Evolutionary conservation across 2,797 vertebrate species (phyloP).

Genomic region (Myripristis jacobus): DNA sequence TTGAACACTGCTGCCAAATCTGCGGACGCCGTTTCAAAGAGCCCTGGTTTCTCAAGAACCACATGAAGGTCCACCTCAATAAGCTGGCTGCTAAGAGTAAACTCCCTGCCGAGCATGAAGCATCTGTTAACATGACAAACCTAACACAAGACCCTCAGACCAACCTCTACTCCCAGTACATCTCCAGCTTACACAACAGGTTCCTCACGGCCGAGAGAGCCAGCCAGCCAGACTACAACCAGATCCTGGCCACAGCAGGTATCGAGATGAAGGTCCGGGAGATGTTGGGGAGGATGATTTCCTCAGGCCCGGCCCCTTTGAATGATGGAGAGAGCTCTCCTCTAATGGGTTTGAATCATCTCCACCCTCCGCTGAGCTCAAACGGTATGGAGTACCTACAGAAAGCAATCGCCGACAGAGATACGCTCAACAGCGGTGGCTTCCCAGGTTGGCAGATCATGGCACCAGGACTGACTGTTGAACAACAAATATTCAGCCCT

Average conservation of each 20-base stretch:
- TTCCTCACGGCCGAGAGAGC: slow-evolving; percentile 91
- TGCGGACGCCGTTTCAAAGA: slow-evolving; percentile 98
- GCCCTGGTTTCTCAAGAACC: slow-evolving; percentile 99
- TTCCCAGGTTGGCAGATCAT: slow-evolving; percentile 98
- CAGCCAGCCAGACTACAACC: slow-evolving; percentile 88
- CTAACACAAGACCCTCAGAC: slow-evolving; percentile 90
- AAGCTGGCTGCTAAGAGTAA: slow-evolving; percentile 95
- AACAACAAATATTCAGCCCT: slow-evolving; percentile 89
- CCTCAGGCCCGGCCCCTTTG: slow-evolving; percentile 60
- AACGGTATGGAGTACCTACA: slow-evolving; percentile 94
- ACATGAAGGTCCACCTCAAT: slow-evolving; percentile 99
- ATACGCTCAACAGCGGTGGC: slow-evolving; percentile 86
- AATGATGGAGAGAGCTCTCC: slow-evolving; percentile 90
- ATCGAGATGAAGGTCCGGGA: slow-evolving; percentile 93
- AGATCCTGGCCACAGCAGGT: slow-evolving; percentile 89
- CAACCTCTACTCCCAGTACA: slow-evolving; percentile 94
- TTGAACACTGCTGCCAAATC: slow-evolving; percentile 98
- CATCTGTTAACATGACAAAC: slow-evolving; percentile 85
- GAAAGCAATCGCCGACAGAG: slow-evolving; percentile 92
- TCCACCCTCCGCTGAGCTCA: slow-evolving; percentile 91
- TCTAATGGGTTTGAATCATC: slow-evolving; percentile 90
- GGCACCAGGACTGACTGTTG: slow-evolving; percentile 90
- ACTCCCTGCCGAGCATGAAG: slow-evolving; percentile 85
- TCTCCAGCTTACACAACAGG: slow-evolving; percentile 93
- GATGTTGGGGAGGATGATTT: slow-evolving; percentile 93